Evolutionary conservation across 64 coral and sea anemone species (phyloP).

Genomic region (Orbicella faveolata): DNA sequence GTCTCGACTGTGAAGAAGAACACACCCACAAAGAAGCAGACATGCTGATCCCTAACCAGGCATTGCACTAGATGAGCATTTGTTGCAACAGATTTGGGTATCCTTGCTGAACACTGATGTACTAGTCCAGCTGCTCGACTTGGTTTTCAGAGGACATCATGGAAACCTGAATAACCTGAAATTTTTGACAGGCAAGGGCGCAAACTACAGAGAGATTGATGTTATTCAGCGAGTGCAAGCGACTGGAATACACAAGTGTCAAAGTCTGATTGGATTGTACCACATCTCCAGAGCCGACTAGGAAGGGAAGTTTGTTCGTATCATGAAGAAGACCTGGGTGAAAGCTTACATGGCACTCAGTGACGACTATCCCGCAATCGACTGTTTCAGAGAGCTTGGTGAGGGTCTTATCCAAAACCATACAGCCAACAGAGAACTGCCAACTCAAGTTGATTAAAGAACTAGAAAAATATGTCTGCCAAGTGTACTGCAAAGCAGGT

Average conservation of each 20-base stretch:
- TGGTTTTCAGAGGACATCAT: slow-evolving; percentile 13
- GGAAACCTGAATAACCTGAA: neutral
- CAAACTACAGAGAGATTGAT: too few species aligned
- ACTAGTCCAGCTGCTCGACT: too few species aligned
- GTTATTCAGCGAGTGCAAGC: too few species aligned
- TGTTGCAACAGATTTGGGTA: too few species aligned
- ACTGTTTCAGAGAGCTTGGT: too few species aligned
- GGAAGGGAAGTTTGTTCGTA: slow-evolving; percentile 14
- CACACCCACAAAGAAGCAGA: slow-evolving; percentile 32
- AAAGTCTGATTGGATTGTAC: slow-evolving; percentile 13
- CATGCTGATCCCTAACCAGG: slow-evolving; percentile 16
- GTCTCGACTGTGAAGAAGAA: slow-evolving; percentile 25
- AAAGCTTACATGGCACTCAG: too few species aligned
- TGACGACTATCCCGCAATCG: too few species aligned
- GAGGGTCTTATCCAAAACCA: too few species aligned
- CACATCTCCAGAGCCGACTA: slow-evolving; percentile 28
- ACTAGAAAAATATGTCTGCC: slow-evolving; percentile 4
- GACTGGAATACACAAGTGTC: too few species aligned
- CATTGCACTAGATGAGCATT: neutral
- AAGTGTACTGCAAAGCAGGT: slow-evolving; percentile 13
- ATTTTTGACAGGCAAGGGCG: slow-evolving; percentile 33
- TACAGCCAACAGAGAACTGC: too few species aligned
- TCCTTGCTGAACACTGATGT: too few species aligned
- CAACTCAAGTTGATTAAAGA: neutral
- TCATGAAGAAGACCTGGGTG: too few species aligned